Evolutionary conservation across 2,888 invertebrate genomes (phyloP), one percentile per base, ranked within the genome.

Genomic region (Oscheius onirici): DNA sequence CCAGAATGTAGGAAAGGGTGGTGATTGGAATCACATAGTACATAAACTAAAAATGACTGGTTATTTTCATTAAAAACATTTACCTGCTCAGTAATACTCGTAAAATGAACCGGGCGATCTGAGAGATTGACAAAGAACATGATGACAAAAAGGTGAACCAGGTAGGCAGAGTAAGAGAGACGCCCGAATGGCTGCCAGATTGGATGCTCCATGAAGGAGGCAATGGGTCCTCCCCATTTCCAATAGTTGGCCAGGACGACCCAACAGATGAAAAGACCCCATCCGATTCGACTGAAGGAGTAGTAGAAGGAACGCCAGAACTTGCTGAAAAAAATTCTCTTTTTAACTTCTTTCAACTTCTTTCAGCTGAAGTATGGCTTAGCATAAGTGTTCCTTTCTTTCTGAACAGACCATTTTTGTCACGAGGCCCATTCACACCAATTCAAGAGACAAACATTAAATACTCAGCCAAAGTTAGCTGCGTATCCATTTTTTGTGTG

Each of bases 111-210:
- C 34, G 74, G 73, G 8, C 63, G 57, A 20, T 69, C 75, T 11
- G 68, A 70, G 24, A 78, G 44, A 52, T 74, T 75, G 34, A 74
- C 13, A 51, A 61, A 78, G 28, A 71, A 74, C 61, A 63, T 69
- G 15, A 78, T 55, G 15, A 75, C 69, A 13, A 75, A 24, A 73
- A 66, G 75, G 34, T 83, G 83, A 40, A 81, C 75, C 46, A 97
- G 91, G 90, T 95, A 97, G 40, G 95, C 93, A 88, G 95, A 94
- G 89, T 95, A 97, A 1, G 95, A 94, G 74, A 96, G 91, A 66
- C 95, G 91, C 84, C 95, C 94, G 61, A 97, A 90, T 0, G 96
- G 95, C 84, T 90, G 10, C 75, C 76, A 20, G 80, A 78, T 68
- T 61, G 71, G 67, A 75, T 40, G 55, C 17, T 28, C 46, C 26